These are phyloP conservation scores for Solenodon paradoxus DNA, from an alignment of 2,113 vertebrate genomes.

Conservation along the genomic window DNA sequence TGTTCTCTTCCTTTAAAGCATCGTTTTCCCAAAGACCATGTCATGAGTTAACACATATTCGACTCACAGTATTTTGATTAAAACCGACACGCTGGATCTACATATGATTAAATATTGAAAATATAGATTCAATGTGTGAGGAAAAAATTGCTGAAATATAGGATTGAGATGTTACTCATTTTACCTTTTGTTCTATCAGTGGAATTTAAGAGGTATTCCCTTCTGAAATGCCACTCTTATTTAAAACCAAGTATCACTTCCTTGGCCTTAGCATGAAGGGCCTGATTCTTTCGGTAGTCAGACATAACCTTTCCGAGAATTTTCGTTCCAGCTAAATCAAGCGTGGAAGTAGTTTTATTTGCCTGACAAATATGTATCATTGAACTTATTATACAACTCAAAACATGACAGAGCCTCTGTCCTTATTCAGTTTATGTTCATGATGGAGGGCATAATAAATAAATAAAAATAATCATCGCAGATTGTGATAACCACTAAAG, in stretches of 20 bases:
- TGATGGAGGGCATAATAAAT: not conserved
- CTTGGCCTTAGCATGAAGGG: not conserved
- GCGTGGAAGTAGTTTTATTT: not conserved
- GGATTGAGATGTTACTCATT: not conserved
- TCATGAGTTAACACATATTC: not conserved
- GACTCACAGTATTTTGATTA: conserved; percentile 10
- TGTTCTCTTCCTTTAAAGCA: not conserved
- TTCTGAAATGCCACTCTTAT: not conserved
- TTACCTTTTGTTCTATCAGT: not conserved
- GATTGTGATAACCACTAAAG: not conserved
- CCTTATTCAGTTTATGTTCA: not conserved
- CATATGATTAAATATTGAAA: not conserved
- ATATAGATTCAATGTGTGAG: not conserved
- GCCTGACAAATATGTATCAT: not conserved
- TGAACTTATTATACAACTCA: not conserved
- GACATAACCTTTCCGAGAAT: not conserved
- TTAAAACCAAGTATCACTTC: not conserved
- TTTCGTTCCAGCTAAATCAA: not conserved
- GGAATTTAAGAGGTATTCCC: not conserved
- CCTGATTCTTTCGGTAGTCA: accelerated
- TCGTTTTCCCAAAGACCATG: not conserved
- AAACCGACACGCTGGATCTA: not conserved
- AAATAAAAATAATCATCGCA: not conserved
- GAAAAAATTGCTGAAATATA: not conserved
- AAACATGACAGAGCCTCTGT: not conserved